Percentiles rank a stretch among this genome's conserved stretches.
Evolutionary conservation across 2,113 vertebrate species (phyloP).

Genomic region (Beaufortia kweichowensis): DNA sequence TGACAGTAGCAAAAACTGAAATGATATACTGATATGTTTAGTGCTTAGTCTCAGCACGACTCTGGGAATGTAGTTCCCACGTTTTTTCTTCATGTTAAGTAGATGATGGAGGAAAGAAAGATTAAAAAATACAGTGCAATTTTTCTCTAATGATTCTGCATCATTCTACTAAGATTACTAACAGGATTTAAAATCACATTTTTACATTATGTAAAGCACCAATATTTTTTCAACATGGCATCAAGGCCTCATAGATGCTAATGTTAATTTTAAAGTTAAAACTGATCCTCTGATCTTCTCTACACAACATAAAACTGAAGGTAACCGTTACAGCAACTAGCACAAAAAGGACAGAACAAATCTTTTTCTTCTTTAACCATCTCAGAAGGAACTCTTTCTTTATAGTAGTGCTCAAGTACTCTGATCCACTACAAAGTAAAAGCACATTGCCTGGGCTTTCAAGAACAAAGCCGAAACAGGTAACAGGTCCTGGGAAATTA

Average conservation of each 20-base stretch:
- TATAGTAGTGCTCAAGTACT: slow-evolving; percentile 30
- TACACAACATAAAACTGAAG: background rate
- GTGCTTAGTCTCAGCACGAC: background rate
- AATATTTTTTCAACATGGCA: no score
- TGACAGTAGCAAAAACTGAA: slow-evolving; percentile 19
- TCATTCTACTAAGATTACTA: no score
- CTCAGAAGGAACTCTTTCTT: slow-evolving; percentile 25
- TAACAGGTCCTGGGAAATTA: slow-evolving; percentile 18
- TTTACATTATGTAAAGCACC: no score
- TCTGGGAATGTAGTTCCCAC: background rate
- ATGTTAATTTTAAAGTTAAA: no score
- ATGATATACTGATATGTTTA: background rate
- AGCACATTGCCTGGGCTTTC: slow-evolving; percentile 35
- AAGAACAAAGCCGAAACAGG: slow-evolving; percentile 50
- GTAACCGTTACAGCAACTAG: slow-evolving; percentile 3
- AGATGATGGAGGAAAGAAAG: background rate
- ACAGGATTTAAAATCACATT: no score
- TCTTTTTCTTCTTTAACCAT: background rate
- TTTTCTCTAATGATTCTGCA: background rate
- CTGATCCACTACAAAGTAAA: slow-evolving; percentile 49
- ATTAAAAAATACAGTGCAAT: no score
- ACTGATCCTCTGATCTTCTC: background rate
- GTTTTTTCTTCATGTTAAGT: background rate
- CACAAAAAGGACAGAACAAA: background rate
- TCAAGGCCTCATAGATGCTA: no score